These are phyloP conservation scores for Herpetotheres cachinnans DNA, from an alignment of 2,113 vertebrate species.

Conservation along the genomic window DNA sequence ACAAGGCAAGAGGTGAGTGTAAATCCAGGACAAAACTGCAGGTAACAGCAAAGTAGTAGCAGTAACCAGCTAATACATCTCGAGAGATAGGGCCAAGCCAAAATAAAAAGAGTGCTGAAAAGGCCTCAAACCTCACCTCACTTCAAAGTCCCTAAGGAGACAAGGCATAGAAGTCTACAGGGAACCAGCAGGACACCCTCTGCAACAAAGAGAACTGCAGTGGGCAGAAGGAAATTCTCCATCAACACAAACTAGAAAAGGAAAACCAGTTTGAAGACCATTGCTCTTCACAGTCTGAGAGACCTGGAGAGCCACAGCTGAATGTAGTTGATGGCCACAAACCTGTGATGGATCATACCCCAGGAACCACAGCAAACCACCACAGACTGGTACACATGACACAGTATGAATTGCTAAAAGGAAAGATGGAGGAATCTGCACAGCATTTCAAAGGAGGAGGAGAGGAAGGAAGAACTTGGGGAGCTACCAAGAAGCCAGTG, in stretches of 20 bases:
- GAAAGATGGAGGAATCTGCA: not conserved
- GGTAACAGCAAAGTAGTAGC: not conserved
- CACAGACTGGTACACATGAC: not conserved
- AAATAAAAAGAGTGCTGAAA: not conserved
- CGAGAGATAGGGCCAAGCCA: not conserved
- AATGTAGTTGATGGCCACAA: not conserved
- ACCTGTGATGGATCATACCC: not conserved
- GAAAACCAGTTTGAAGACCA: not conserved
- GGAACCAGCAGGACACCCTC: not conserved
- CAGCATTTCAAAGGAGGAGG: not conserved
- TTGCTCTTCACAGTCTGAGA: not conserved
- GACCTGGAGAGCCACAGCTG: not conserved
- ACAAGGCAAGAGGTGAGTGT: not conserved
- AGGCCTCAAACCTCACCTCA: not conserved
- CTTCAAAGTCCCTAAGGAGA: not conserved
- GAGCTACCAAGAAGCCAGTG: not conserved
- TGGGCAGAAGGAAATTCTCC: not conserved
- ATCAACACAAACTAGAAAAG: not conserved
- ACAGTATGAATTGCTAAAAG: not conserved
- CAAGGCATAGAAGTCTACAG: fast-evolving
- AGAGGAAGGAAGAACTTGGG: not conserved
- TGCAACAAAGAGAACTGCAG: not conserved
- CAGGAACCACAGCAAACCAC: not conserved
- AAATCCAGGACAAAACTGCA: not conserved
- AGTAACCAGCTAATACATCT: not conserved